Conservation (phyloP, 2,113 vertebrate genomes). For the Petrocephalus microphthalmus region DNA sequence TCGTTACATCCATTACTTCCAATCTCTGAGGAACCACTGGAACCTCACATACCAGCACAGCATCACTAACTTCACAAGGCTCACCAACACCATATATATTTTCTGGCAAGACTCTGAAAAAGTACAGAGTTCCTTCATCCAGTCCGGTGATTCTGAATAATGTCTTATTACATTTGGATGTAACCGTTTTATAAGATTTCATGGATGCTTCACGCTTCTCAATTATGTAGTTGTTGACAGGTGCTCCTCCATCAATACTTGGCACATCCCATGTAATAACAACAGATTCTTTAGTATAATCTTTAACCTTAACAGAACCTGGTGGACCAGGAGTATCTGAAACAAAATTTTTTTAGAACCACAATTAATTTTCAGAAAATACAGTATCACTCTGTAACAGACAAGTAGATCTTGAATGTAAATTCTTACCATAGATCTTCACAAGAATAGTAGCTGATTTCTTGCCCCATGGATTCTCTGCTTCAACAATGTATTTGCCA, state of each 20-base stretch:
- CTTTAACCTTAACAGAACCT: slow-evolving; percentile 81
- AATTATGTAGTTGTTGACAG: slow-evolving; percentile 89
- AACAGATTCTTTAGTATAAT: slow-evolving; percentile 90
- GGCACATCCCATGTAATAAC: slow-evolving; percentile 97
- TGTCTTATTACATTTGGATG: slow-evolving; percentile 91
- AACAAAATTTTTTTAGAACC: slow-evolving; percentile 13
- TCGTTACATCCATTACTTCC: slow-evolving; percentile 77
- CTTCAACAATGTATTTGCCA: slow-evolving; percentile 91
- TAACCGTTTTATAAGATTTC: slow-evolving; percentile 95
- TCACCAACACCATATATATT: slow-evolving; percentile 97
- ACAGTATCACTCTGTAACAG: neutral
- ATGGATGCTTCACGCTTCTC: slow-evolving; percentile 94
- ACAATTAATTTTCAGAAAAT: neutral
- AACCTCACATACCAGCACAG: slow-evolving; percentile 85
- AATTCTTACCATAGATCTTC: slow-evolving; percentile 82
- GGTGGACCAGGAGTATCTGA: slow-evolving; percentile 93
- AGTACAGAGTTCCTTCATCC: slow-evolving; percentile 82
- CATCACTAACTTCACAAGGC: slow-evolving; percentile 81
- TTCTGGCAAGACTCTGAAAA: slow-evolving; percentile 93
- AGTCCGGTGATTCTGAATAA: slow-evolving; percentile 82
- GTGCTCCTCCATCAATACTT: slow-evolving; percentile 84
- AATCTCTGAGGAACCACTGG: slow-evolving; percentile 81
- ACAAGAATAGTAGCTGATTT: slow-evolving; percentile 85
- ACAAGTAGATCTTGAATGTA: neutral
- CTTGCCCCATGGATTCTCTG: slow-evolving; percentile 95